Percentiles rank a stretch among this genome's conserved stretches.
Evolutionary conservation across 1,140 invertebrate species (phyloP).

Genomic region (Eriosoma lanigerum): DNA sequence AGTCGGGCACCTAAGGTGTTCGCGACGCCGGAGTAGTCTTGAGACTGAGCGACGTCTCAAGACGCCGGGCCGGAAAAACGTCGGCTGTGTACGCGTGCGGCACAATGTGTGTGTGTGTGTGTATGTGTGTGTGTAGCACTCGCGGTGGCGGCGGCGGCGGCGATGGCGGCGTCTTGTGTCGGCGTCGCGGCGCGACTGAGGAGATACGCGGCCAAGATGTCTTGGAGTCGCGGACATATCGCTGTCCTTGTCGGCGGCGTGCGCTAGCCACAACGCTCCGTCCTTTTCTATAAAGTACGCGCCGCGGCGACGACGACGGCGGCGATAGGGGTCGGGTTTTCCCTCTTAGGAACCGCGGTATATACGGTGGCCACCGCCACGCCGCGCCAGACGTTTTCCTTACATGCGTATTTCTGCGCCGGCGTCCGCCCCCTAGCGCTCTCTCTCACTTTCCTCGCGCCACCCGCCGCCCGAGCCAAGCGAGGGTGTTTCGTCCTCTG

Average conservation of each 20-base stretch:
- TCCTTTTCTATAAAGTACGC: conserved; percentile 39
- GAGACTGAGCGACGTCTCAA: conserved; percentile 53
- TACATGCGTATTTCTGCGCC: conserved; percentile 55
- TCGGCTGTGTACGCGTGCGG: conserved; percentile 2
- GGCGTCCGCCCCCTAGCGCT: conserved; percentile 54
- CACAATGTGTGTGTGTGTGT: conserved; percentile 29
- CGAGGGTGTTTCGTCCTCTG: conserved; percentile 7
- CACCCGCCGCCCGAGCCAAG: too few species aligned
- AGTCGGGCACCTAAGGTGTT: conserved; percentile 52
- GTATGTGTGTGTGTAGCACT: conserved; percentile 16
- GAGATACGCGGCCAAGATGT: conserved; percentile 52
- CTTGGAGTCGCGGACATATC: conserved; percentile 50
- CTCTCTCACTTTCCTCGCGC: conserved; percentile 23
- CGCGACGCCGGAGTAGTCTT: conserved; percentile 52
- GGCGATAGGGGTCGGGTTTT: conserved; percentile 45
- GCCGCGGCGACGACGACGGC: not conserved
- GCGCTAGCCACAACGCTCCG: conserved; percentile 48
- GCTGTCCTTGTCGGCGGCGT: conserved; percentile 51
- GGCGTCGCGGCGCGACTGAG: conserved; percentile 50
- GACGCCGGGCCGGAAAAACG: conserved; percentile 52
- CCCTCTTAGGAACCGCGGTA: conserved; percentile 53
- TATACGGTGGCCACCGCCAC: conserved; percentile 29
- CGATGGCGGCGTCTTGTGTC: conserved; percentile 47
- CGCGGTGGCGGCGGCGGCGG: conserved; percentile 33
- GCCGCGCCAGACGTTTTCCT: conserved; percentile 54